Percentiles rank a stretch among this genome's conserved stretches.
Conservation (phyloP, 92 coral and sea anemone species). For the Heliopora coerulea region DNA sequence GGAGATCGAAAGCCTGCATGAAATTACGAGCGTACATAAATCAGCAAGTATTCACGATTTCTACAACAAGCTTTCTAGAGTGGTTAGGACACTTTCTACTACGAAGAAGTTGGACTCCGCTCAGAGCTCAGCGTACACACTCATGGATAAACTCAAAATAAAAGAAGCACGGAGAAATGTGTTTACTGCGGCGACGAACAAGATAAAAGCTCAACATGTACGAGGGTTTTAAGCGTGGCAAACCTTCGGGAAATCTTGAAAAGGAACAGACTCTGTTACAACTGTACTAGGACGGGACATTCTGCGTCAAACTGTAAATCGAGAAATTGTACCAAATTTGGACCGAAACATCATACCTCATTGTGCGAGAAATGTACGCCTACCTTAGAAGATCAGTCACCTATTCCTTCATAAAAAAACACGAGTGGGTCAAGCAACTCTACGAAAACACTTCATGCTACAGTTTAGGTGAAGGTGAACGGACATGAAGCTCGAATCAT, state of each 20-base stretch:
- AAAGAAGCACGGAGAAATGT: conserved; percentile 28
- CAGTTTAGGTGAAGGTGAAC: conserved; percentile 33
- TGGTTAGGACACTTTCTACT: conserved; percentile 25
- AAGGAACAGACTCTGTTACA: conserved; percentile 52
- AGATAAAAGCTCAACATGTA: conserved; percentile 41
- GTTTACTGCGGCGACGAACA: conserved; percentile 45
- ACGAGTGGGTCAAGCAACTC: conserved; percentile 23
- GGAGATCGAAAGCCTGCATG: conserved; percentile 9
- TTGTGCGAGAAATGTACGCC: conserved; percentile 39
- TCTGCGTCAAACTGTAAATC: conserved; percentile 55
- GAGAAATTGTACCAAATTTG: conserved; percentile 54
- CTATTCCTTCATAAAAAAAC: conserved; percentile 7
- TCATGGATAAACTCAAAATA: conserved; percentile 42
- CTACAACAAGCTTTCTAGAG: conserved; percentile 38
- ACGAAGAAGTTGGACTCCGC: conserved; percentile 43
- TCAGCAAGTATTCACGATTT: conserved; percentile 16
- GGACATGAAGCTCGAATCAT: conserved; percentile 37
- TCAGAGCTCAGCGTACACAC: conserved; percentile 39
- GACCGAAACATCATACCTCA: conserved; percentile 53
- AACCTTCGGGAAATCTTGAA: conserved; percentile 38
- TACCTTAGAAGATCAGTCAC: conserved; percentile 1
- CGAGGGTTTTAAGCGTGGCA: conserved; percentile 43
- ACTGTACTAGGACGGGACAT: conserved; percentile 51
- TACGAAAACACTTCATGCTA: conserved; percentile 41
- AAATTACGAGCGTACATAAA: neutral